Evolutionary conservation across 2,888 invertebrate species (phyloP).

Genomic region (Hartigia nigra): DNA sequence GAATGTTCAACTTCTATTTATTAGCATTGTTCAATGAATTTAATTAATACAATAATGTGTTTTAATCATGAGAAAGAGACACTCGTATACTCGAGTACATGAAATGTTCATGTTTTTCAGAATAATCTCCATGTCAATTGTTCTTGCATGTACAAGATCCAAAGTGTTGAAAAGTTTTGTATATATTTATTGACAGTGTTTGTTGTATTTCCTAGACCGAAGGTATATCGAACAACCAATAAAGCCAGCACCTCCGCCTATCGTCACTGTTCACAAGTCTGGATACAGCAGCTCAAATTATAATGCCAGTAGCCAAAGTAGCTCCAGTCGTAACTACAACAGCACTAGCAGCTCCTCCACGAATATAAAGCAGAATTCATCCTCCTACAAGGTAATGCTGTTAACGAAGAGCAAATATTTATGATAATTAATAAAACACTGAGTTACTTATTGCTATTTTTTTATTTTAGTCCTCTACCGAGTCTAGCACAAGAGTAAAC

Average conservation of each 20-base stretch:
- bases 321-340: conserved; percentile 36
- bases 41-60: not conserved
- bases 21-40: not conserved
- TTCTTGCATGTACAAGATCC: not conserved
- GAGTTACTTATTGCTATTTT: not conserved
- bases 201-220: conserved; percentile 71
- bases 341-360: conserved; percentile 32
- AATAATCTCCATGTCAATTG: not conserved
- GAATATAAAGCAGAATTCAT: conserved; percentile 40
- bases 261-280: conserved; percentile 70
- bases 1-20: not conserved
- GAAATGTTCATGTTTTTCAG: not conserved
- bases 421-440: not conserved
- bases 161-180: not conserved
- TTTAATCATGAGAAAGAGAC: not conserved
- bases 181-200: conserved; percentile 12
- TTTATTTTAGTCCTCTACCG: not conserved
- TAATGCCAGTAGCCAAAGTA: conserved; percentile 67
- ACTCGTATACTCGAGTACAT: not conserved
- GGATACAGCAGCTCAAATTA: conserved; percentile 60
- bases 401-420: not conserved
- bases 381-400: conserved; percentile 44
- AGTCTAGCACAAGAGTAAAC: conserved; percentile 25
- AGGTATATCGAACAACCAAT: conserved; percentile 88
- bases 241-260: conserved; percentile 82